Percentiles rank a stretch among this genome's conserved stretches.
Conservation (phyloP, 2,113 vertebrate genomes). For the Notarius quadriscutis region DNA sequence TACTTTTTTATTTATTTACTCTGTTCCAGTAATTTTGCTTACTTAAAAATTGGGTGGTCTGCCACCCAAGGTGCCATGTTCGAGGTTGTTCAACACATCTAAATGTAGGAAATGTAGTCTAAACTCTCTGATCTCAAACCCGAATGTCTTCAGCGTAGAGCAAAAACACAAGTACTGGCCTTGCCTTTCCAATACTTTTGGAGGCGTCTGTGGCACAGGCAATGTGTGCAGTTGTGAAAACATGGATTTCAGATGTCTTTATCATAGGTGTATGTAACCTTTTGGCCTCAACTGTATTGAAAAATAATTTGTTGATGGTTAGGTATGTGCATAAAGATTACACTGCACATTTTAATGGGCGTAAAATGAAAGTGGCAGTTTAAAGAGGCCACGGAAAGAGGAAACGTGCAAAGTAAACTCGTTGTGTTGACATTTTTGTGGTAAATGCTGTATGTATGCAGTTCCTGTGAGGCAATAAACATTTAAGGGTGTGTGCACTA, state of each 20-base stretch:
- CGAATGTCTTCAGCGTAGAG: not conserved
- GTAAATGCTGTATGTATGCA: not conserved
- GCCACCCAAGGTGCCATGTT: not conserved
- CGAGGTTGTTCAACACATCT: not conserved
- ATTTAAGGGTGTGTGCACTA: not conserved
- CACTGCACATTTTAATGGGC: not conserved
- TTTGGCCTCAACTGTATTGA: not conserved
- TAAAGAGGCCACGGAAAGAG: conserved; percentile 26
- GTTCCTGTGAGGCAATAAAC: not conserved
- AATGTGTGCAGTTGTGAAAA: not conserved
- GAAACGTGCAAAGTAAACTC: conserved; percentile 16
- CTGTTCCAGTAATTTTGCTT: not conserved
- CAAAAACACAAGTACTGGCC: not conserved
- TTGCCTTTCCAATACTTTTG: not conserved
- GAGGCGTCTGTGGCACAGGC: not conserved
- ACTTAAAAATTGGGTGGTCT: not conserved
- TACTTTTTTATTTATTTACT: not conserved
- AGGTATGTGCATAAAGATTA: not conserved
- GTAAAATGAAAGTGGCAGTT: conserved; percentile 36
- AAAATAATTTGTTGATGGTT: not conserved
- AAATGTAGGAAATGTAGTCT: not conserved
- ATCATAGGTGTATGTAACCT: not conserved
- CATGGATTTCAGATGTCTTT: not conserved
- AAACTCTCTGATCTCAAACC: not conserved
- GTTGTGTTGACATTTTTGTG: conserved; percentile 42